phyloP scores from a whole-genome alignment of 2,797 vertebrate genomes.

The Pseudochromis fuscus region DNA sequence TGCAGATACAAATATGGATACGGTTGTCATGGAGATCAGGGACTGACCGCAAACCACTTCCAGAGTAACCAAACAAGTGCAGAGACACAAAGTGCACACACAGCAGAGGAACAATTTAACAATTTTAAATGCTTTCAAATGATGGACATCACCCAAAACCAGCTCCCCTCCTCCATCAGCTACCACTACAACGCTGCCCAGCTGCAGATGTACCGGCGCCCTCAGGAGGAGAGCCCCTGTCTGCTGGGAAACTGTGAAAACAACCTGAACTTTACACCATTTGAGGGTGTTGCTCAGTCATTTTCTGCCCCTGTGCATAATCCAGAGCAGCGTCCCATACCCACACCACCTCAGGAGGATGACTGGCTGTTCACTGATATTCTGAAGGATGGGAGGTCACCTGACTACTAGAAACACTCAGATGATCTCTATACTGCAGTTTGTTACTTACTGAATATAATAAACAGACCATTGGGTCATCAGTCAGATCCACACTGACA shows the following conservation, averaged over 20 bases:
- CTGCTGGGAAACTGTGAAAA: conserved; percentile 43
- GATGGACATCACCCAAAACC: conserved; percentile 26
- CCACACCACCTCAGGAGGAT: conserved; percentile 76
- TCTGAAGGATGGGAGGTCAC: conserved; percentile 64
- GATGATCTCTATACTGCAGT: too few relatives aligned
- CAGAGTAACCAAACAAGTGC: conserved; percentile 30
- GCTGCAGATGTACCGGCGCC: conserved; percentile 34
- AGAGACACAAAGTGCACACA: conserved; percentile 10
- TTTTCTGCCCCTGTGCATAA: conserved; percentile 72
- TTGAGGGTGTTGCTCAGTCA: conserved; percentile 84
- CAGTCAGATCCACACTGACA: background rate
- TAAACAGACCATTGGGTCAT: background rate
- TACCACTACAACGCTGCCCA: conserved; percentile 27
- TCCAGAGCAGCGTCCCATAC: conserved; percentile 55
- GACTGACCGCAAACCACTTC: background rate
- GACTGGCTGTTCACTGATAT: conserved; percentile 86
- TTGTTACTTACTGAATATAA: too few relatives aligned
- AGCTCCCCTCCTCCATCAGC: conserved; percentile 18
- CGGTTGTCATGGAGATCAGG: conserved; percentile 43
- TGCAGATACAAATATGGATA: conserved; percentile 23
- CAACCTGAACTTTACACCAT: conserved; percentile 45
- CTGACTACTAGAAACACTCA: background rate
- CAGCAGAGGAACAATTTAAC: conserved; percentile 27
- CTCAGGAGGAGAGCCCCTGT: conserved; percentile 38
- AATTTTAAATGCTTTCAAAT: conserved; percentile 14